Base-by-base conservation (phyloP, 2,888 invertebrate species). In the Helicoverpa assulta region DNA sequence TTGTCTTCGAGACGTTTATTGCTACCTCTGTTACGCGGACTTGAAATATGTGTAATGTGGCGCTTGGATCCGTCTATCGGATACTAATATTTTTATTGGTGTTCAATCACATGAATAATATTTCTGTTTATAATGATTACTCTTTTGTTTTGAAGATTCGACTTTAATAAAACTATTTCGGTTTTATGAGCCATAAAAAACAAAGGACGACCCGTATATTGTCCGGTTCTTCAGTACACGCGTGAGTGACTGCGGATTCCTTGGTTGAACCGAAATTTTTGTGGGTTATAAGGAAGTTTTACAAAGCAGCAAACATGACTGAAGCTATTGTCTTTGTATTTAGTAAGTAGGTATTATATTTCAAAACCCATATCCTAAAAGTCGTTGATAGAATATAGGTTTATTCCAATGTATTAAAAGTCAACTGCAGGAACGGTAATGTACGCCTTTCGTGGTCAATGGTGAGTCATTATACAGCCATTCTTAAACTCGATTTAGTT, bases 21-120 rank as follows among this genome's bases (percentile, higher is more conserved):
- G 88, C 92, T 91, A 89, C 93, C 40, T 91, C 87, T 82, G 89
- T 91, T 93, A 93, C 93, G 90, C 90, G 76, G 71, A 81, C 56
- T 75, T 65, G 40, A 73, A 80, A 76, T 70, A 79, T 67, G 61
- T 62, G 73, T 73, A 64, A 55, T 57, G 58, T 66, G 51, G 55
- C 26, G 66, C 54, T 66, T 47, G 58, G 37, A 26, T 55, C 56
- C 47, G 50, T 77, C 68, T 80, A 67, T 75, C 54, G 26, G 57
- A 60, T 79, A 65, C 75, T 70, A n/a, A 73, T 64, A 73, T 63
- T 51, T 63, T 52, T 72, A 73, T 78, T 73, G 63, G 65, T 61
- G 55, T 55, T 70, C 75, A 14, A 53, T 71, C 26, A 62, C 40
- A 50, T 33, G 7, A 33, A 37, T 8, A 68, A 14, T 14, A 59